These are phyloP conservation scores for Leptogaster cylindrica DNA, from an alignment of 2,888 invertebrate species.

Conservation along the genomic window DNA sequence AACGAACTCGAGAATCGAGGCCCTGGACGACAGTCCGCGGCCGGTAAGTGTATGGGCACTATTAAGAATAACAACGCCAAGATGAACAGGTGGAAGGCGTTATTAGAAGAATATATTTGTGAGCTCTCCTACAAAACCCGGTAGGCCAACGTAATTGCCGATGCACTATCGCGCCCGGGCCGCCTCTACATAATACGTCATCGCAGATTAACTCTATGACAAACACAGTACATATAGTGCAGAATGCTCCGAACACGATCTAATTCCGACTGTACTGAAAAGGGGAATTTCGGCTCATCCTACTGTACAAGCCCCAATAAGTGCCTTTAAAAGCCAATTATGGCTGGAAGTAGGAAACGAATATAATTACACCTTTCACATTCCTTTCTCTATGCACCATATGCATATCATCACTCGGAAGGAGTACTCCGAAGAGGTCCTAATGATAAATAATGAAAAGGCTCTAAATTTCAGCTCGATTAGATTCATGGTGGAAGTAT, in stretches of 20 bases:
- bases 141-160: conserved; percentile 35
- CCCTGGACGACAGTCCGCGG: no score
- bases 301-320: conserved; percentile 6
- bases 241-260: background rate
- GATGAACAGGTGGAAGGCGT: conserved; percentile 44
- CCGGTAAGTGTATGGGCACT: no score
- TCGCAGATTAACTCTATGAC: background rate
- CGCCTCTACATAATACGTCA: background rate
- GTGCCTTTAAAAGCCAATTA: background rate
- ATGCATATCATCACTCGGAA: background rate
- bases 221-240: background rate
- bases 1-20: no score
- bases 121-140: conserved; percentile 44
- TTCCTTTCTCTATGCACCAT: conserved; percentile 1
- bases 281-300: no score
- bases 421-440: background rate
- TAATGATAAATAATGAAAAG: conserved; percentile 45
- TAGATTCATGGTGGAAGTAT: conserved; percentile 32
- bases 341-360: conserved; percentile 1
- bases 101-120: conserved; percentile 45
- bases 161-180: conserved; percentile 43
- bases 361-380: background rate
- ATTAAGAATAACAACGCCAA: conserved; percentile 43
- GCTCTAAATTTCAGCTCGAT: conserved; percentile 42
- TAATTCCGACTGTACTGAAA: background rate